phyloP scores from a whole-genome alignment of 2,113 vertebrate genomes.

The Catagonus wagneri region DNA sequence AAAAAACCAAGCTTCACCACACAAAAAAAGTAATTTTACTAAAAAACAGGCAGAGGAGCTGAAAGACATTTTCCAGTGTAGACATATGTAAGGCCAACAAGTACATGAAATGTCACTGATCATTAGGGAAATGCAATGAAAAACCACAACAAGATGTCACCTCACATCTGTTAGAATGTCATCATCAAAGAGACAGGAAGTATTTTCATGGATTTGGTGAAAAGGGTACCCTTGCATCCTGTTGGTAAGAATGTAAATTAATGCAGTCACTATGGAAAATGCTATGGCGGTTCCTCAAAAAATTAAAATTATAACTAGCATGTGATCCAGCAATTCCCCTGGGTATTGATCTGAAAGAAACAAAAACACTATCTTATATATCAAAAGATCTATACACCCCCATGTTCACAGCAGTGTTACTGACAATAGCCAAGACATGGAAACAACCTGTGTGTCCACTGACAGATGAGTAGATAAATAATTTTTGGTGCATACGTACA shows the following conservation, averaged over 20 bases:
- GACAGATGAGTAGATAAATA: not conserved
- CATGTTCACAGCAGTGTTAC: not conserved
- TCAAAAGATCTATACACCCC: not conserved
- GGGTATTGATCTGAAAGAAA: not conserved
- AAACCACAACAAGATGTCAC: not conserved
- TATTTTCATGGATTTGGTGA: not conserved
- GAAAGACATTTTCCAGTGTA: not conserved
- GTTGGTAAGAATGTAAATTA: not conserved
- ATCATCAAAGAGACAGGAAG: not conserved
- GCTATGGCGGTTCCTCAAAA: not conserved
- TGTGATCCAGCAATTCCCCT: not conserved
- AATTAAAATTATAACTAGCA: not conserved
- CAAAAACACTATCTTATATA: not conserved
- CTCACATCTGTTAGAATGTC: not conserved
- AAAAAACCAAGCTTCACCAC: not conserved
- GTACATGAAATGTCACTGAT: not conserved
- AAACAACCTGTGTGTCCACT: not conserved
- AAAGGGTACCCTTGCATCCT: not conserved
- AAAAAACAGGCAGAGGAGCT: not conserved
- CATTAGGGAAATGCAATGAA: not conserved
- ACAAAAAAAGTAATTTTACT: not conserved
- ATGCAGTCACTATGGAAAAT: not conserved
- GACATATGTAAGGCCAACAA: not conserved
- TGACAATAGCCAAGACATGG: not conserved
- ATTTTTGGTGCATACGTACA: not conserved